Conservation (phyloP, 2,797 vertebrate genomes). For the Sebastes alutus region DNA sequence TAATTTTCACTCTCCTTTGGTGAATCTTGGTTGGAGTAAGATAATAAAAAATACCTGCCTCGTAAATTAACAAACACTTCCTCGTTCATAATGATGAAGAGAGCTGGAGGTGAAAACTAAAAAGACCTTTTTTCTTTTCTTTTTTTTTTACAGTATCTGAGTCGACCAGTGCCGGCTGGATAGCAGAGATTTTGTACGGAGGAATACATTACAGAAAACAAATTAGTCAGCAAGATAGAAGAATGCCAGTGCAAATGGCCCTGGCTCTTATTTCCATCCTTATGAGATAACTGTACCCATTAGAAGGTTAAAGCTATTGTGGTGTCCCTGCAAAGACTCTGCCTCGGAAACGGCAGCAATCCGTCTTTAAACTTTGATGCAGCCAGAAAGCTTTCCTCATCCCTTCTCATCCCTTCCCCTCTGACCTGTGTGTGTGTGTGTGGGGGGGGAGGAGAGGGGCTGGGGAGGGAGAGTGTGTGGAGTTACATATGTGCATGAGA, state of each 20-base stretch:
- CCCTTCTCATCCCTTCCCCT: conserved; percentile 58
- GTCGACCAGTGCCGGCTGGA: conserved; percentile 20
- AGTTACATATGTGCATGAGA: conserved; percentile 54
- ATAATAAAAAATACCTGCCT: neutral
- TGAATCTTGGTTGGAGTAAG: neutral
- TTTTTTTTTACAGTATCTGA: conserved; percentile 36
- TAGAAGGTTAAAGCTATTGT: conserved; percentile 75
- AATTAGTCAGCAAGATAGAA: conserved; percentile 70
- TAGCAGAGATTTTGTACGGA: conserved; percentile 39
- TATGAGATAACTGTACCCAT: conserved; percentile 70
- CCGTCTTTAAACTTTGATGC: conserved; percentile 73
- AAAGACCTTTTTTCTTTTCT: neutral
- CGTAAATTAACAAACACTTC: conserved; percentile 27
- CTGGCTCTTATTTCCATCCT: conserved; percentile 65
- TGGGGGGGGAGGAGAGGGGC: neutral
- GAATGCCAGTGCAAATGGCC: conserved; percentile 65
- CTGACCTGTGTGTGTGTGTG: conserved; percentile 65
- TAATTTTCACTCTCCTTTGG: conserved; percentile 11
- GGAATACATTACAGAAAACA: conserved; percentile 73
- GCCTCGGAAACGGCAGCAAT: conserved; percentile 63
- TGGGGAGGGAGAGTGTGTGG: neutral
- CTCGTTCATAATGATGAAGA: conserved; percentile 20
- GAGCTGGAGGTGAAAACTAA: conserved; percentile 18
- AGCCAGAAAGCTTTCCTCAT: conserved; percentile 70
- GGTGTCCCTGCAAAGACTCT: conserved; percentile 63